Evolutionary conservation across 1,140 invertebrate genomes (phyloP), one percentile per base, ranked within the genome.

Genomic region (Ceratitis capitata): DNA sequence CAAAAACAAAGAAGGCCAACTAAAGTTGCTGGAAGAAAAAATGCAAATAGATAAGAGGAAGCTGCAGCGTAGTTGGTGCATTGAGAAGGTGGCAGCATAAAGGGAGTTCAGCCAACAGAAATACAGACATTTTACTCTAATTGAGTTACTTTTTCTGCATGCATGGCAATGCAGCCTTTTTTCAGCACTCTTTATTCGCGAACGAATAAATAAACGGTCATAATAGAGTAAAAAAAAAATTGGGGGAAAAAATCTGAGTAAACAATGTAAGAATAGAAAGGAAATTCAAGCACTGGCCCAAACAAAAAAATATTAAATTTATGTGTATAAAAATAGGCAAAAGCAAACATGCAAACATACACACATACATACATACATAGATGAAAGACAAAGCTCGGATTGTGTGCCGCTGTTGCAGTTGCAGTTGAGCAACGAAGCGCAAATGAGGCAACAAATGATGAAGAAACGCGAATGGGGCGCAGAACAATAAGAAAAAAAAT

Each of bases 81-180:
- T n/a, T n/a, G 64, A 10, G n/a, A 12, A 61, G 58, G 23, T 10
- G 9, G 26, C 10, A 23, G 58, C 45, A 47, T 19, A 32, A 39
- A 56, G 16, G 9, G 23, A 61, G 12, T 7, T 5, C 16, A 61
- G 64, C 64, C 32, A 69, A 78, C 42, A 23, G 69, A 45, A 78
- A 78, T 45, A 45, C 39, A 45, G 69, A 78, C 39, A 78, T 78
- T 78, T 78, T n/a, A 78, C 42, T 78, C 69, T 78, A 78, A 78
- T 78, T 78, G 69, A 78, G 69, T 78, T 78, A 45, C 69, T 45
- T 78, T 78, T 78, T 78, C 69, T 23, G n/a, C 69, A 78, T 78
- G 69, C 69, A 78, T 78, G 39, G 19, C n/a, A 45, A 45, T 23
- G 39, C 39, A 45, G 45, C n/a, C 64, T 69, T 35, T 35, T 69